These are phyloP conservation scores for Tipula vernalis DNA, from an alignment of 2,888 invertebrate species.

Conservation along the genomic window DNA sequence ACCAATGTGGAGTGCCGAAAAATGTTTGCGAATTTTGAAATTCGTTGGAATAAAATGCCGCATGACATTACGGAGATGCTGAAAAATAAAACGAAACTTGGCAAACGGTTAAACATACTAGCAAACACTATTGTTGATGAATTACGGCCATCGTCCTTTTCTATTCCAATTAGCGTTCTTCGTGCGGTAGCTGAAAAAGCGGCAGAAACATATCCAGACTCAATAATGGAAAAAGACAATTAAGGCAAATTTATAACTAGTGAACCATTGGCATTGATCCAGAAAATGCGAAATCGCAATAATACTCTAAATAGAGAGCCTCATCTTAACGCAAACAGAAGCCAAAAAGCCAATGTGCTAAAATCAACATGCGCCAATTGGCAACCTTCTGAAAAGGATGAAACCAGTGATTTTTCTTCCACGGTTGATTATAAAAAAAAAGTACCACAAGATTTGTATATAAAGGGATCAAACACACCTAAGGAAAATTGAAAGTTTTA, in stretches of 20 bases:
- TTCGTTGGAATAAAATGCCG: background rate
- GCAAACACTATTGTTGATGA: constrained; percentile 11
- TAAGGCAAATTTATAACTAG: background rate
- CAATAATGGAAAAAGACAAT: constrained; percentile 5
- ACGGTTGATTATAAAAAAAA: background rate
- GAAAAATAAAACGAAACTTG: background rate
- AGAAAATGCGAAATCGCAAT: constrained; percentile 11
- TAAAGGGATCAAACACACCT: background rate
- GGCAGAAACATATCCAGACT: background rate
- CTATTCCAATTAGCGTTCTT: background rate
- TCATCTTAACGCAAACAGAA: background rate
- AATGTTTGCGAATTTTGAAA: background rate
- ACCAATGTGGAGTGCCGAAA: background rate
- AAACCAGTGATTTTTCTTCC: background rate
- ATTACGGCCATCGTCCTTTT: background rate
- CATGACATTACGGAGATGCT: background rate
- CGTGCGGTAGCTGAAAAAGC: background rate
- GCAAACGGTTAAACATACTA: background rate
- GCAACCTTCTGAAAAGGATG: background rate
- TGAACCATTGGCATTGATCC: constrained; percentile 8
- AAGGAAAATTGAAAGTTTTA: background rate
- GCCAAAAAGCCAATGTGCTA: background rate
- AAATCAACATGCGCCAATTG: constrained; percentile 10
- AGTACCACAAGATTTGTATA: background rate
- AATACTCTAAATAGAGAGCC: constrained; percentile 11